Conservation (phyloP, 2,888 invertebrate species). For the Tridacna crocea region DNA sequence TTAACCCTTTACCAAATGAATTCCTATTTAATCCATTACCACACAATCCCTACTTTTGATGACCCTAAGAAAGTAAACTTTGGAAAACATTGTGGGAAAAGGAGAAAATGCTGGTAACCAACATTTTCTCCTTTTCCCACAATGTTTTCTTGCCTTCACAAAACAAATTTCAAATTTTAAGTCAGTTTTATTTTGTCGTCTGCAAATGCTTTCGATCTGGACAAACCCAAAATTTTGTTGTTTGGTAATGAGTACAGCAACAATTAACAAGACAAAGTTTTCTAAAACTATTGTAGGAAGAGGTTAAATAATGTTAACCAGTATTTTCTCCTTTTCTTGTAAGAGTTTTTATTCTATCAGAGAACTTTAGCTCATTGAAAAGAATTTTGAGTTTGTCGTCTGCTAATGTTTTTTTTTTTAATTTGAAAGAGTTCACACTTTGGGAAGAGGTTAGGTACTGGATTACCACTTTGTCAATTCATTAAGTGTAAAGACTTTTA, state of each 20-base stretch:
- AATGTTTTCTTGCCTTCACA: background rate
- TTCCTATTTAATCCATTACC: too few relatives aligned
- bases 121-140: constrained; percentile 3
- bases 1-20: too few relatives aligned
- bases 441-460: background rate
- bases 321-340: too few relatives aligned
- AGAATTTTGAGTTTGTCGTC: background rate
- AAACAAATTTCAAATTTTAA: background rate
- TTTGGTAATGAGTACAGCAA: too few relatives aligned
- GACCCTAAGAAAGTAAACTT: background rate
- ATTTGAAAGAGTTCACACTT: too few relatives aligned
- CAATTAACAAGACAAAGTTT: too few relatives aligned
- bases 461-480: too few relatives aligned
- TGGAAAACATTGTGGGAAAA: background rate
- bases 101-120: background rate
- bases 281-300: too few relatives aligned
- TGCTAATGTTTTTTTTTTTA: background rate
- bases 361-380: background rate
- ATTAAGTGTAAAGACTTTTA: too few relatives aligned
- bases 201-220: background rate
- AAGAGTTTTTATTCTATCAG: background rate
- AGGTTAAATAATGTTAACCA: too few relatives aligned
- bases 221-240: background rate
- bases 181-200: background rate
- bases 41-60: too few relatives aligned